phyloP scores from a whole-genome alignment of 2,888 invertebrate species.

The Philonicus albiceps region DNA sequence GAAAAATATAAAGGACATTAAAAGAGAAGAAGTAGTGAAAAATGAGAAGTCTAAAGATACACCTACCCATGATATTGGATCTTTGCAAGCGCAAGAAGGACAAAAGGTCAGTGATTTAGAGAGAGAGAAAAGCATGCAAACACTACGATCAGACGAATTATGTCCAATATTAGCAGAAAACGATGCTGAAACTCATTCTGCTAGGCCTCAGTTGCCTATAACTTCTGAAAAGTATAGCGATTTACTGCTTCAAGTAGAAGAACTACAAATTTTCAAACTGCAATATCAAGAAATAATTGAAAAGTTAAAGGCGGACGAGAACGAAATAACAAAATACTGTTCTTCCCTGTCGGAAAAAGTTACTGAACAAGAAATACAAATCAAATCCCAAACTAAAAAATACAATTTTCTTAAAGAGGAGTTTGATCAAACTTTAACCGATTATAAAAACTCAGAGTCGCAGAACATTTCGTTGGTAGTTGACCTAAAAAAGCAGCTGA shows the following conservation, averaged over 20 bases:
- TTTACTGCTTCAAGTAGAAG: slow-evolving; percentile 54
- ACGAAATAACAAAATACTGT: slow-evolving; percentile 53
- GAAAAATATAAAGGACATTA: neutral
- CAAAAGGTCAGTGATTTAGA: neutral
- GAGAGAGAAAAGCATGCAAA: neutral
- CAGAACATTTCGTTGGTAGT: slow-evolving; percentile 54
- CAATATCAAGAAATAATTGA: slow-evolving; percentile 46
- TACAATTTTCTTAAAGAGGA: slow-evolving; percentile 58
- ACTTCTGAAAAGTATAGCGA: slow-evolving; percentile 50
- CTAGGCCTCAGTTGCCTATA: slow-evolving; percentile 48
- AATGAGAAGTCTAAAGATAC: neutral
- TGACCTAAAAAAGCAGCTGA: slow-evolving; percentile 52
- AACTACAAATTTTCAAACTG: slow-evolving; percentile 54
- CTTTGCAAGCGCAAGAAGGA: neutral
- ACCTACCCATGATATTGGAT: neutral
- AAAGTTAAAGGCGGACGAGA: slow-evolving; percentile 54
- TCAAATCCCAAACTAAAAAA: slow-evolving; percentile 53
- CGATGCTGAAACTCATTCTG: slow-evolving; percentile 47
- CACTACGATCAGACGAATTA: slow-evolving; percentile 28
- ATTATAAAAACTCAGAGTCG: slow-evolving; percentile 54
- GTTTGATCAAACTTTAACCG: slow-evolving; percentile 55
- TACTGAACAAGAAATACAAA: slow-evolving; percentile 53
- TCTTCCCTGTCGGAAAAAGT: slow-evolving; percentile 54
- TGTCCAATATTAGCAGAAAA: slow-evolving; percentile 54
- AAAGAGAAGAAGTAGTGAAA: neutral